A percentile compares a stretch with the other conserved stretches of the same genome.
Evolutionary conservation across 2,797 vertebrate species (phyloP).

Genomic region (Propithecus perrieri): DNA sequence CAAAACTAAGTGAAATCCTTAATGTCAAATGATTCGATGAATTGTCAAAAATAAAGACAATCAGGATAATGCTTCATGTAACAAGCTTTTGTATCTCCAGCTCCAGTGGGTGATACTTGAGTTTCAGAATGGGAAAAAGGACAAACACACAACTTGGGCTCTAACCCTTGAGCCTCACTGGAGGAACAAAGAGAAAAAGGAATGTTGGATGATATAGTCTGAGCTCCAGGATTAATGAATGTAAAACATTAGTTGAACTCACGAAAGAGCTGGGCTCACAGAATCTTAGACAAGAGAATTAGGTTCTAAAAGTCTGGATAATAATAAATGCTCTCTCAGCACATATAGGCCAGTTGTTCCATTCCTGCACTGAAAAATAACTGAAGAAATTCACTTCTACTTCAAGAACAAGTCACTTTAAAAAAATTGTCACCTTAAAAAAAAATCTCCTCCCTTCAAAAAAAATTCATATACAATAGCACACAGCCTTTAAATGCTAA

Average conservation of each 20-base stretch:
- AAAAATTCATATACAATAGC: neutral
- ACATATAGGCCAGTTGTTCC: neutral
- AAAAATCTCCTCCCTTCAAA: neutral
- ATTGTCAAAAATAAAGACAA: slow-evolving; percentile 42
- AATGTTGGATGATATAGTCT: neutral
- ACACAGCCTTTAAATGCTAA: slow-evolving; percentile 24
- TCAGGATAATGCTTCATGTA: slow-evolving; percentile 19
- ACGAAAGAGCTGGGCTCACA: slow-evolving; percentile 18
- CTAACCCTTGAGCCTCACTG: neutral
- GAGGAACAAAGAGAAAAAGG: slow-evolving; percentile 43
- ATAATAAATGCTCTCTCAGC: slow-evolving; percentile 11
- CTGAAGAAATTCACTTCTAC: slow-evolving; percentile 30
- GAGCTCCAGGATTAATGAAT: slow-evolving; percentile 45
- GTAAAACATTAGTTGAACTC: slow-evolving; percentile 54
- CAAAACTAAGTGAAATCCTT: slow-evolving; percentile 49
- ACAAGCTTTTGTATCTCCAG: slow-evolving; percentile 43
- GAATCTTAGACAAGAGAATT: slow-evolving; percentile 51
- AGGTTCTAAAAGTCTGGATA: slow-evolving; percentile 1
- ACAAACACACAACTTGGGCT: neutral
- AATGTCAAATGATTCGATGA: slow-evolving; percentile 53
- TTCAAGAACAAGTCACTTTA: slow-evolving; percentile 39
- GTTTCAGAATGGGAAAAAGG: slow-evolving; percentile 9
- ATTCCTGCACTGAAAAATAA: slow-evolving; percentile 43
- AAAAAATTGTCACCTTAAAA: neutral
- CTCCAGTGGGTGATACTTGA: neutral